Evolutionary conservation across 2,888 invertebrate species (phyloP), one percentile per base, ranked within the genome.

Genomic region (Drosophila yooni): DNA sequence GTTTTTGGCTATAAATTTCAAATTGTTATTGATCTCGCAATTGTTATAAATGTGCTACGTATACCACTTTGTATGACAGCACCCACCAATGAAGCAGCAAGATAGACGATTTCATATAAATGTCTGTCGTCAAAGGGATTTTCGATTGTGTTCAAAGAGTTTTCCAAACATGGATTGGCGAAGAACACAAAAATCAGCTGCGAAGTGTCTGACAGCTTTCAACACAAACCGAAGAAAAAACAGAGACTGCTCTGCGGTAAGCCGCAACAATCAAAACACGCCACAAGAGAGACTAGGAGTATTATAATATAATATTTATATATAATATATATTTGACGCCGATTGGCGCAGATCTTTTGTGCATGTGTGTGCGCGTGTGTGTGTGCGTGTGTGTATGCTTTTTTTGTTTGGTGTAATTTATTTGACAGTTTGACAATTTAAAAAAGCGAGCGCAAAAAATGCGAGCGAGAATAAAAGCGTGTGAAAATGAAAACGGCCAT

Each of bases 361-460:
- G 58, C 57, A 34, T 18, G 33, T 25, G 25, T 4, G n/a, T 2
- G 36, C 15, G 33, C 1, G 15, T 0, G 43, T 43, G 43, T 43
- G 21, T 5, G 27, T 27, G 27, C 4, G 8, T n/a, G 40, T 43
- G 40, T 43, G 11, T 33, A 11, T 33, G 11, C 18, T 15, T 31
- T 40, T 34, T 40, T 60, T 69, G 80, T 76, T 73, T 70, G 66
- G 56, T 81, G 76, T 89, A 87, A 87, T 87, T 87, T 87, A 89
- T 87, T 87, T 89, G 86, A 88, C 86, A 87, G 85, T 81, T 87
- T 87, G 85, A 84, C 86, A 87, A 84, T 89, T 89, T 84, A 58
- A 62, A 80, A 80, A 73, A 54, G 38, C 63, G 54, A 60, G 52
- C 74, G 31, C 40, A 73, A 77, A 74, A 62, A 61, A 69, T 33